Percentiles rank a stretch among this genome's conserved stretches.
Evolutionary conservation across 2,113 vertebrate genomes (phyloP).

Genomic region (Erythrocercus mccallii): DNA sequence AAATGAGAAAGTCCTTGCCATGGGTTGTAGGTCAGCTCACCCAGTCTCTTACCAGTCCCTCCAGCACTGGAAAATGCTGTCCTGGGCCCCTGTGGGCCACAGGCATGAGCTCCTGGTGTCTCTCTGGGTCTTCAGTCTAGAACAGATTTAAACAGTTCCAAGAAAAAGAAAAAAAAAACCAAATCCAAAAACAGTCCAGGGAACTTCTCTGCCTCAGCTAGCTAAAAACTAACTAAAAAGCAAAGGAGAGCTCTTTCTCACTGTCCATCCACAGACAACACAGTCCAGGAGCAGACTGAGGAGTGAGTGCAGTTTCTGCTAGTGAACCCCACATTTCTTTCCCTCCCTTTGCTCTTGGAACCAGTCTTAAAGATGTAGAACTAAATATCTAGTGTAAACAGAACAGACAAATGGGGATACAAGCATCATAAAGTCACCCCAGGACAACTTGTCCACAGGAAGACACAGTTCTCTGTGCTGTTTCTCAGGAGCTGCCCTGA

Average conservation of each 20-base stretch:
- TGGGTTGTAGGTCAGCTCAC: neutral
- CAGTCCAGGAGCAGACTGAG: neutral
- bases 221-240: neutral
- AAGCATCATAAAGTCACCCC: neutral
- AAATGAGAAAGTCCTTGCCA: neutral
- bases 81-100: too few species aligned
- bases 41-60: neutral
- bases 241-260: neutral
- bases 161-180: too few species aligned
- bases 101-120: neutral
- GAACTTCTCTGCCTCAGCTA: neutral
- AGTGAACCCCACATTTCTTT: neutral
- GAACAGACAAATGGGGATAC: neutral
- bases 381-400: neutral
- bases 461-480: fast-evolving
- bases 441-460: neutral
- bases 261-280: neutral
- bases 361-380: neutral
- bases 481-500: neutral
- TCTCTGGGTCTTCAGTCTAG: neutral
- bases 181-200: neutral
- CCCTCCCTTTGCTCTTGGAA: neutral
- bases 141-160: neutral
- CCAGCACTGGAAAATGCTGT: neutral
- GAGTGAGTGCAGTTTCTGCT: neutral